Conservation (phyloP, 30 jellyfish, hydroid and myxozoan species). For the Aurelia sp. region DNA sequence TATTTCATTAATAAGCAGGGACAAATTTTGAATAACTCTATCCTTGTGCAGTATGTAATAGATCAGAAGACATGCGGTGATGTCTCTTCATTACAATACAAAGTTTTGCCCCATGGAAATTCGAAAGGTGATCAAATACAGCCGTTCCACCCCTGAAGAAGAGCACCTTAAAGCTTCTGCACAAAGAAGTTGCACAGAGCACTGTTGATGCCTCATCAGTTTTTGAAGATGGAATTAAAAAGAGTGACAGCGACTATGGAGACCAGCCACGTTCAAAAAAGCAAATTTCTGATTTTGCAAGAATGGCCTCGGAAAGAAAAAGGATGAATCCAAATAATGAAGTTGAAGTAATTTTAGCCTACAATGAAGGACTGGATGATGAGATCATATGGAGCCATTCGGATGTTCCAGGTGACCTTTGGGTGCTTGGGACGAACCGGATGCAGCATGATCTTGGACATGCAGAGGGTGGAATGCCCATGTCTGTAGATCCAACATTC, state of each 20-base stretch:
- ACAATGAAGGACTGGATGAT: conserved; percentile 1
- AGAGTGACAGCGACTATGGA: not conserved
- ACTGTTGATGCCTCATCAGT: not conserved
- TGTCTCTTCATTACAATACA: not conserved
- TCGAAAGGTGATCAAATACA: not conserved
- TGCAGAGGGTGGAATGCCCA: not conserved
- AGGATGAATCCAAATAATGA: not conserved
- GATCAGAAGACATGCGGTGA: not conserved
- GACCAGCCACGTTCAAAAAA: conserved; percentile 6
- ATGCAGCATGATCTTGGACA: not conserved
- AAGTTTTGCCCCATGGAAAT: conserved; percentile 9
- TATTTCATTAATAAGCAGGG: not conserved
- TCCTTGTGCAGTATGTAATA: not conserved
- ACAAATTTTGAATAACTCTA: not conserved
- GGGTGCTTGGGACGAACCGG: conserved; percentile 1
- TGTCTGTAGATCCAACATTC: not conserved
- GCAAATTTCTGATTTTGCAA: not conserved
- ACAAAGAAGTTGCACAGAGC: not conserved
- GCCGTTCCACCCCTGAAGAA: conserved; percentile 13
- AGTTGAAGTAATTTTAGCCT: not conserved
- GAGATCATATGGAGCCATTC: not conserved
- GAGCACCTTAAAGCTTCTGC: not conserved
- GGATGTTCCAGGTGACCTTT: not conserved
- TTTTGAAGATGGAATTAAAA: not conserved
- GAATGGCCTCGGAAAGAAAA: too few relatives aligned